These are phyloP conservation scores for Drosophila algonquin DNA, from an alignment of 2,888 invertebrate species.

Conservation along the genomic window DNA sequence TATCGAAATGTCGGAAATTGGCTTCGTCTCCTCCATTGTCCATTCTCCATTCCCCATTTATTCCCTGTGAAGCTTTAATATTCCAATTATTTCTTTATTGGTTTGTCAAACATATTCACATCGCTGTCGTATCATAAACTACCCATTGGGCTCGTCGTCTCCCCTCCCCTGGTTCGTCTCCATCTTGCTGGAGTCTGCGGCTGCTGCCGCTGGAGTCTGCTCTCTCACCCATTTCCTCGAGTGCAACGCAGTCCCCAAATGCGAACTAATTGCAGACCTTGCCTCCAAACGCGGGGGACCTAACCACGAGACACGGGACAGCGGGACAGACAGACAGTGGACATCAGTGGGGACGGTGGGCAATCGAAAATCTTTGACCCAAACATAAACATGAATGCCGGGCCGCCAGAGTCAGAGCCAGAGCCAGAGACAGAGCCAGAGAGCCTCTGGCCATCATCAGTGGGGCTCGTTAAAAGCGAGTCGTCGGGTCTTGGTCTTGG, in stretches of 20 bases:
- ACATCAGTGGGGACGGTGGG: conserved; percentile 2
- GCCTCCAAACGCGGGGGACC: conserved; percentile 37
- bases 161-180: background rate
- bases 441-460: conserved; percentile 66
- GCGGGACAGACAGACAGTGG: background rate
- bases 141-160: conserved; percentile 40
- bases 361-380: conserved; percentile 45
- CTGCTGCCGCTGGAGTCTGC: background rate
- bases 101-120: conserved; percentile 19
- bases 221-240: conserved; percentile 19
- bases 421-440: no score
- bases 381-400: conserved; percentile 51
- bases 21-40: conserved; percentile 58
- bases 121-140: conserved; percentile 27
- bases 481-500: conserved; percentile 22
- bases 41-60: conserved; percentile 33
- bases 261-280: conserved; percentile 58
- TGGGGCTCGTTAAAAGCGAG: conserved; percentile 65
- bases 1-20: background rate
- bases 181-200: background rate
- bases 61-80: conserved; percentile 18
- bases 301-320: conserved; percentile 12
- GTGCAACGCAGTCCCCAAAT: conserved; percentile 7
- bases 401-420: conserved; percentile 11
- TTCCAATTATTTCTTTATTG: conserved; percentile 22